Base-by-base conservation (phyloP, 1,140 invertebrate genomes). In the Papilio xuthus region DNA sequence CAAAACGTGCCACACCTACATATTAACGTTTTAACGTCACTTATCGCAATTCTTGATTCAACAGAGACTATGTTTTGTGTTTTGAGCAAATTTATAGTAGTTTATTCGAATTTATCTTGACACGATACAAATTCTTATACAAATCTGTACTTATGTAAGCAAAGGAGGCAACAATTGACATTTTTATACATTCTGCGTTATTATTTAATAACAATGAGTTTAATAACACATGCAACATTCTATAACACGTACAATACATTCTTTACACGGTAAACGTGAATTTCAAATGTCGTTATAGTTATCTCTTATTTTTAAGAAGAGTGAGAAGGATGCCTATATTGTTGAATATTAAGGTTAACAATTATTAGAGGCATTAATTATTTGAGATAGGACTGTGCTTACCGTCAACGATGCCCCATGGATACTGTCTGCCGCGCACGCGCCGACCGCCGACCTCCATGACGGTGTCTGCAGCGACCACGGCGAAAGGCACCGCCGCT, bases 341-440 rank as follows among this genome's bases (percentile, higher is more conserved):
- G 15, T 47, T 18, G 44, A 47, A 15, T 18, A 47, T 4, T 47
- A 18, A 47, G 13, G 4, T 18, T 18, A 18, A 0, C 32, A 37
- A 37, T 37, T 0, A 7, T 0, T 37, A 37, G 18, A 47, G 44
- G 44, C 4, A 47, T 4, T 47, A 18, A 47, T 0, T 7, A 47
- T 47, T 15, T 18, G 18, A 18, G 15, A 47, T 47, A 47, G 10
- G 13, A 77, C 42, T 79, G 79, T 70, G 47, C 79, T 84, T 93
- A 97, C 97, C 96, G 95, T 99, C 99, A 3, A 99, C 99, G 53
- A 99, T 97, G 20, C 99, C 99, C 99, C 99, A 99, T 0, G 99
- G 98, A 94, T 99, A 99, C 88, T 99, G 97, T 6, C 99, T 95
- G 12, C 98, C 98, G 78, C 98, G 95, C 42, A 98, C 96, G 90